Conservation (phyloP, 2,113 vertebrate species). For the Machaerirhynchus nigripectus region DNA sequence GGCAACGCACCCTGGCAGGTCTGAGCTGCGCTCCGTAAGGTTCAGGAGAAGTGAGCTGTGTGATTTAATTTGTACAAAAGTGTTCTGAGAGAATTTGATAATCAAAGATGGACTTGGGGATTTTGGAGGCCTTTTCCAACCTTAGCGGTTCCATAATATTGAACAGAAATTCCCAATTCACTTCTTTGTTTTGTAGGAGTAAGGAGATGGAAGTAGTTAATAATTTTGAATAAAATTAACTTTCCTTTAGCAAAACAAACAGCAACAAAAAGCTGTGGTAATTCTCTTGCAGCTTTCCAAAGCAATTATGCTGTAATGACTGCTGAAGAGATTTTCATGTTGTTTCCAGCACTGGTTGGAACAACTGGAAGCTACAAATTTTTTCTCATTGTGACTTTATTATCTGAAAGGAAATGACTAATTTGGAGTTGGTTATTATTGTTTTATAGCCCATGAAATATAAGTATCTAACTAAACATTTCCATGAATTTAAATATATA, state of each 20-base stretch:
- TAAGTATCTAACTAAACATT: conserved; percentile 25
- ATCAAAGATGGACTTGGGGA: not conserved
- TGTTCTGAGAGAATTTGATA: not conserved
- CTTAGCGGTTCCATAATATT: rapidly evolving
- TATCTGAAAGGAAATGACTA: conserved; percentile 48
- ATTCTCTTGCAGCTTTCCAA: conserved; percentile 42
- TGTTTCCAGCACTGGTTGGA: conserved; percentile 26
- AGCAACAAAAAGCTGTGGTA: not conserved
- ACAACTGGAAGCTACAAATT: conserved; percentile 49
- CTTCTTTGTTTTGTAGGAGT: not conserved
- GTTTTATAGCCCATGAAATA: conserved; percentile 62
- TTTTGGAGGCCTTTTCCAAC: not conserved
- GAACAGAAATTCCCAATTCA: not conserved
- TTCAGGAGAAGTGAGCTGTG: not conserved
- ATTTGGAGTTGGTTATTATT: conserved; percentile 53
- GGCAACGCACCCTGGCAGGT: not conserved
- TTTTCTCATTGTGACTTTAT: conserved; percentile 52
- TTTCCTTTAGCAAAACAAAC: not conserved
- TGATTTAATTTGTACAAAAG: not conserved
- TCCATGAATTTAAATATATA: not conserved
- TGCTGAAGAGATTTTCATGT: conserved; percentile 41
- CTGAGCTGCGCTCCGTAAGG: not conserved
- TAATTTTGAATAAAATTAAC: not conserved
- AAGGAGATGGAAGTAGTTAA: conserved; percentile 3
- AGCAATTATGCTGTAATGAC: conserved; percentile 49